phyloP scores from a whole-genome alignment of 1,140 invertebrate species.

The Dreissena rostriformis region DNA sequence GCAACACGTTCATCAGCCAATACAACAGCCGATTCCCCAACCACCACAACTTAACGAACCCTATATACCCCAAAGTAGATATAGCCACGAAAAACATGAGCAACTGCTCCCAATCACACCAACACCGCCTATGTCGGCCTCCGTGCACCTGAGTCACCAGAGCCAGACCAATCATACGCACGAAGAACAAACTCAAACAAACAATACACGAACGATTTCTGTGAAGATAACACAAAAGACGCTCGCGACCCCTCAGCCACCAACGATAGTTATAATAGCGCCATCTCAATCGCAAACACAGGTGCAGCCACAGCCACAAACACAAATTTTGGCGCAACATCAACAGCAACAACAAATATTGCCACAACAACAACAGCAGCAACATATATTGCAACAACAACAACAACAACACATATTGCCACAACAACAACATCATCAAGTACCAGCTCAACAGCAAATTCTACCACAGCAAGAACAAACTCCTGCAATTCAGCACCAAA shows the following conservation, averaged over 20 bases:
- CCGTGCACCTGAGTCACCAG: no score
- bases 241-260: no score
- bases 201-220: no score
- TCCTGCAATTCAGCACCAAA: neutral
- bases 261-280: no score
- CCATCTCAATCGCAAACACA: no score
- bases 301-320: neutral
- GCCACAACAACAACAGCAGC: neutral
- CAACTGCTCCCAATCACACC: no score
- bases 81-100: no score
- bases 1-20: neutral
- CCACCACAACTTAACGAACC: neutral
- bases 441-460: neutral
- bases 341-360: constrained; percentile 16
- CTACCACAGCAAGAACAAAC: constrained; percentile 3
- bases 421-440: constrained; percentile 3
- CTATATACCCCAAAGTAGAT: neutral
- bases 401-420: constrained; percentile 9
- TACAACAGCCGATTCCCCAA: neutral
- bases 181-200: no score
- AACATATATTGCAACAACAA: constrained; percentile 3
- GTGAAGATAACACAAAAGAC: no score
- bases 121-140: no score
- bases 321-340: constrained; percentile 9
- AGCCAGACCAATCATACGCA: no score